Base-by-base conservation (phyloP, 2,797 vertebrate species). In the Chaetophractus vellerosus region DNA sequence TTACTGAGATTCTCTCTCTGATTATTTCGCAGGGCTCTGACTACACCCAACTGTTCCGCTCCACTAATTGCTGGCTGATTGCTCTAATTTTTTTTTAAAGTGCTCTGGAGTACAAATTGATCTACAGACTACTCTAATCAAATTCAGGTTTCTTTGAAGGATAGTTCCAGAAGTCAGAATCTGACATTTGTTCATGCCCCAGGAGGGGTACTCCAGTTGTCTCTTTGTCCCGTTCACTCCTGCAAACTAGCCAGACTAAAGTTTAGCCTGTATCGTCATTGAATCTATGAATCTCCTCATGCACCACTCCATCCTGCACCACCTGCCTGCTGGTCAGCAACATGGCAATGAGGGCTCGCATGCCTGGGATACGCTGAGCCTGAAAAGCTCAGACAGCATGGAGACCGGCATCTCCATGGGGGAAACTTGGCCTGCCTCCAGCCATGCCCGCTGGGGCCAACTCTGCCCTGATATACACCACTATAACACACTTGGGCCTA, bases 341-440 rank as follows among this genome's bases (percentile, higher is more conserved):
- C 97, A 90, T 0, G 80, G 97, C 0, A 97, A 98, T 75, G 98
- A 98, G 24, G 92, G 97, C 1, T 98, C 98, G 68, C 98, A 98
- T 0, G 99, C 99, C 0, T 99, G 99, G 0, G 99, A 99, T 98
- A 99, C 99, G 0, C 98, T 99, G 92, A 99, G 99, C 97, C 98
- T 99, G 97, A 99, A 99, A 98, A 99, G 99, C 98, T 99, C 99
- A 0, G 99, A 99, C 98, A 99, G 99, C 98, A 97, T 99, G 99
- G 99, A 99, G 96, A 99, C 99, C 98, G 99, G 99, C 96, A 97
- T 99, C 90, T 99, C 99, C 96, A 99, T 99, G 0, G 99, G 99
- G 63, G 99, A 99, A 98, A 99, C 99, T 99, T 99, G 0, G 99
- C 99, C 81, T 99, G 99, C 98, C 99, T 0, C 99, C 99, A 0